Evolutionary conservation across 1,140 invertebrate genomes (phyloP), one percentile per base, ranked within the genome.

Genomic region (Diachasmimorpha longicaudata): DNA sequence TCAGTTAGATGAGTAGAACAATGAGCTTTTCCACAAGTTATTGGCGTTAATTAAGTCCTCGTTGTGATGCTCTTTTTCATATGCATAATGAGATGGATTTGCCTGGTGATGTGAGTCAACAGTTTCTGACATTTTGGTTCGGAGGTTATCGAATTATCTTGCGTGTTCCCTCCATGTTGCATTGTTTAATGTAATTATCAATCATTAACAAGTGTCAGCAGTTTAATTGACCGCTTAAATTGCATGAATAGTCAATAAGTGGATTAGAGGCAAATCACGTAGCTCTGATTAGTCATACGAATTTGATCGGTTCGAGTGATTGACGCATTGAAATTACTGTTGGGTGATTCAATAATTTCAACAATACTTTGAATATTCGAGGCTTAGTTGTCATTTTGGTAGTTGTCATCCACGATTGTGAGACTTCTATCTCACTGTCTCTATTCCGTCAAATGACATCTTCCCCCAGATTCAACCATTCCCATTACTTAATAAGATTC

Each of bases 401-500:
- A 55, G 4, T 10, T 55, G 48, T 21, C 19, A 55, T 55, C 14
- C n/a, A 16, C n/a, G 48, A 6, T 55, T 21, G 48, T 21, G 1
- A 42, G 39, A 55, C 14, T 55, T 55, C 48, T n/a, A 55, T 55
- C 14, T 14, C 1, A 4, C 19, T 21, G 48, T 19, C 48, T 21
- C 48, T 55, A 4, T 55, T 55, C 19, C 70, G 19, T 25, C 68
- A 19, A 72, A 72, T 55, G 70, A 52, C 48, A 70, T 72, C 39
- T 72, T 70, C 70, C 66, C 48, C 13, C 8, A 10, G 39, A 42
- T 55, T 55, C 48, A 58, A 37, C 16, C 52, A 25, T 69, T 77
- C 76, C 72, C 77, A 78, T 78, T 78, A 78, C 73, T 78, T 78
- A 75, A 78, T 73, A 69, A 48, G 66, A 31, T 66, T 39, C 52